A percentile compares a stretch with the other conserved stretches of the same genome.
These are phyloP conservation scores for Tetraneura akinire DNA, from an alignment of 1,140 invertebrate genomes.

Conservation along the genomic window DNA sequence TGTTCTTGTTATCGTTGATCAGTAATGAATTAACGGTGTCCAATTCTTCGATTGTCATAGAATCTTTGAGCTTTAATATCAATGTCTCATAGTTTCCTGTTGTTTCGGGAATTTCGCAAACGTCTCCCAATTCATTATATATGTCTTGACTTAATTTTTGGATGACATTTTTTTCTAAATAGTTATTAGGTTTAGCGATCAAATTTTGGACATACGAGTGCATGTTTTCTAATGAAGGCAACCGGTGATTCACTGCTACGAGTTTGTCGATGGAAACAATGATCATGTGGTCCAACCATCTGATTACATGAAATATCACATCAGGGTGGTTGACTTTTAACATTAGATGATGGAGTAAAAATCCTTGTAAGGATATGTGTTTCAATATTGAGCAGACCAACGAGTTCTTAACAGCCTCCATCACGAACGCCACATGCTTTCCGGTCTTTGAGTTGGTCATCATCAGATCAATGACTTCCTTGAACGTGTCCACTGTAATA, in stretches of 20 bases:
- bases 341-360: background rate
- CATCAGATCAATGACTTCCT: background rate
- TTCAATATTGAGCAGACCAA: background rate
- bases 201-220: background rate
- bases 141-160: background rate
- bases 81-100: background rate
- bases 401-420: background rate
- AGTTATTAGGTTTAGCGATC: too few relatives aligned
- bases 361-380: background rate
- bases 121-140: background rate
- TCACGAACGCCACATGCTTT: background rate
- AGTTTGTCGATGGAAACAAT: background rate
- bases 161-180: accelerated
- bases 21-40: too few relatives aligned
- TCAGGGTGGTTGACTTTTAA: background rate
- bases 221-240: background rate
- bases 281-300: background rate
- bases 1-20: background rate
- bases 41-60: too few relatives aligned
- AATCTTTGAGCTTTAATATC: background rate
- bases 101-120: too few relatives aligned
- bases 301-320: background rate
- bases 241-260: background rate
- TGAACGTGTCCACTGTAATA: background rate
- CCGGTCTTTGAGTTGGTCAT: background rate